Evolutionary conservation across 2,113 vertebrate species (phyloP), one percentile per base, ranked within the genome.

Genomic region (Lipotes vexillifer): DNA sequence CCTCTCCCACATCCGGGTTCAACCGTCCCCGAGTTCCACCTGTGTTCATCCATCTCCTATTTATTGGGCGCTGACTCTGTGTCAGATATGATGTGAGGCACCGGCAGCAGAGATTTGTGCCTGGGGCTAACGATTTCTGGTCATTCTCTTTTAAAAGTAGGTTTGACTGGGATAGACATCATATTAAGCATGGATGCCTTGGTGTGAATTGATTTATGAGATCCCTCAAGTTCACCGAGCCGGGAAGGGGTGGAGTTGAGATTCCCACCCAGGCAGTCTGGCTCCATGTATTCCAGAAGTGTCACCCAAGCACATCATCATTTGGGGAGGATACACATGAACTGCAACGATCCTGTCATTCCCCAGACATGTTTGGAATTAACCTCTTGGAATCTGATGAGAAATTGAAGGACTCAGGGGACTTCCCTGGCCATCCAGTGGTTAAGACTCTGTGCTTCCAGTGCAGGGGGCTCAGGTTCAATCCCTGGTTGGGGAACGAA

Each of bases 251-350:
- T 13, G 23, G 88, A 13, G 69, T 29, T 17, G 25, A 80, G 31
- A 3, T n/a, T 44, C 69, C 91, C 65, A 44, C 31, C 59, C 57
- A 5, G 27, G n/a, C 38, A 4, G 44, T 6, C 57, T 9, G 33
- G 75, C 2, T 10, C 17, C 46, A 0, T 0, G 0, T 12, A 15
- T 3, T 6, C 49, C 52, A 15, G 20, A 31, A 41, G 27, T 2
- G 33, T 20, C 2, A 6, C 18, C 10, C 21, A 9, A 0, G 55
- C 3, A 1, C 0, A 1, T 36, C 41, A 3, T 27, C 36, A 10
- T 21, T 7, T 36, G 4, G 69, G 52, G 55, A 74, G 57, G 57
- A 9, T 3, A 2, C 55, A 5, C 9, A 1, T 20, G 41, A 14
- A 1, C n/a, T 2, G 21, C 6, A 0, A 9, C 3, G 1, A 5